Evolutionary conservation across 1,140 invertebrate species (phyloP), one percentile per base, ranked within the genome.

Genomic region (Pissodes strobi): DNA sequence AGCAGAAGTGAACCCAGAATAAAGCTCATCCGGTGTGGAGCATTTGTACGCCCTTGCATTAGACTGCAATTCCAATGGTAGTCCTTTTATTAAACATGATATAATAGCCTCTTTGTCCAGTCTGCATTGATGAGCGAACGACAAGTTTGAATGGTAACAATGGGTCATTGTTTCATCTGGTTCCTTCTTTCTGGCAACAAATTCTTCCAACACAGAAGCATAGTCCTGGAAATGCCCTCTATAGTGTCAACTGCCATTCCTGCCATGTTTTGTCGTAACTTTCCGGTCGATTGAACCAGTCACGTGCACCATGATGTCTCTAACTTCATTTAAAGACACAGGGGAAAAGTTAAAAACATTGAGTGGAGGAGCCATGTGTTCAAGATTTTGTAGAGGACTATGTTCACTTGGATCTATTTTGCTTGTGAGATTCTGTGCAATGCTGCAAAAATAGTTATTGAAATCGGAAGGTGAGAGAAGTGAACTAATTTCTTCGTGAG

Each of bases 21-120:
- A 34, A 6, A 34, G 30, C n/a, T 43, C 5, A 17, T 69, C 67
- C 0, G 74, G 71, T 1, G 27, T 39, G 13, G 64, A 17, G 27
- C 70, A 75, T 45, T 72, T 69, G 55, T 66, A 70, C 1, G 73
- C 73, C n/a, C 68, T 57, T 12, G 73, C 74, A 22, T 73, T 74
- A 15, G 69, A 45, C 64, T 74, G 72, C 15, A 77, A 22, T 1
- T 57, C 57, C 10, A 9, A 8, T 2, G 76, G 74, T 25, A 77
- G 30, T 0, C 74, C 74, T 23, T 70, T 23, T 13, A 75, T 75
- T 12, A 76, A 70, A 37, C 74, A 74, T 0, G 74, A 76, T 0
- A 78, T 68, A 9, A 23, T 64, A 9, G 70, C 68, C 12, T 27
- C 67, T 8, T 72, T 73, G 2, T 1, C 21, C 6, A 69, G 69